Evolutionary conservation across 2,797 vertebrate genomes (phyloP), one percentile per base, ranked within the genome.

Genomic region (Crax fasciolata): DNA sequence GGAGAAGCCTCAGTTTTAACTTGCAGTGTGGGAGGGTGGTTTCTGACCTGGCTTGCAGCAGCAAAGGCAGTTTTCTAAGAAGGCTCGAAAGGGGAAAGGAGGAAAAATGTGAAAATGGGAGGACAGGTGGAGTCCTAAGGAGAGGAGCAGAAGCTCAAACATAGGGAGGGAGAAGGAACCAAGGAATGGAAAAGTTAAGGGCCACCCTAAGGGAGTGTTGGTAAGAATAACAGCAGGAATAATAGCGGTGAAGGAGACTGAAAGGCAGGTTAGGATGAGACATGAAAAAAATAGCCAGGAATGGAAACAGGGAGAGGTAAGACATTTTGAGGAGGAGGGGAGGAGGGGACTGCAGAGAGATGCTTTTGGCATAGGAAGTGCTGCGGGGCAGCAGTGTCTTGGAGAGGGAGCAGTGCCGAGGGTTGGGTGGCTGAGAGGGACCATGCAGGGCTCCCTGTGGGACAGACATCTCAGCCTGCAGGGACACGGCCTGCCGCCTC

Each of bases 171-270:
- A 92, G 46, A 78, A 43, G 35, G 24, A 72, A 41, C 17, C 44
- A 73, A 35, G 20, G 28, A 72, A 11, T 28, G 20, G 38, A 19
- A 74, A 51, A 70, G 39, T 28, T 28, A 67, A n/a, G 17, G 39
- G 21, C 2, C 6, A 9, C 13, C 3, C 8, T 10, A 63, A 59
- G 10, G 66, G 9, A 70, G 23, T 0, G 2, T 10, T 16, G 18
- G 2, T 48, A 48, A 46, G 49, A 73, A 11, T 24, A 52, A 21
- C 18, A 52, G 28, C 65, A 43, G 48, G 16, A 73, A 10, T 68
- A 73, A 19, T 4, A 62, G 24, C 21, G 71, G 10, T 41, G 13
- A 79, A 78, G 18, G 17, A 74, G 79, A 43, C 43, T 12, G 23
- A 43, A 65, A 9, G 7, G 13, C 58, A 43, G 49, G 3, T 9